Evolutionary conservation across 2,797 vertebrate species (phyloP), one percentile per base, ranked within the genome.

Genomic region (Avahi laniger): DNA sequence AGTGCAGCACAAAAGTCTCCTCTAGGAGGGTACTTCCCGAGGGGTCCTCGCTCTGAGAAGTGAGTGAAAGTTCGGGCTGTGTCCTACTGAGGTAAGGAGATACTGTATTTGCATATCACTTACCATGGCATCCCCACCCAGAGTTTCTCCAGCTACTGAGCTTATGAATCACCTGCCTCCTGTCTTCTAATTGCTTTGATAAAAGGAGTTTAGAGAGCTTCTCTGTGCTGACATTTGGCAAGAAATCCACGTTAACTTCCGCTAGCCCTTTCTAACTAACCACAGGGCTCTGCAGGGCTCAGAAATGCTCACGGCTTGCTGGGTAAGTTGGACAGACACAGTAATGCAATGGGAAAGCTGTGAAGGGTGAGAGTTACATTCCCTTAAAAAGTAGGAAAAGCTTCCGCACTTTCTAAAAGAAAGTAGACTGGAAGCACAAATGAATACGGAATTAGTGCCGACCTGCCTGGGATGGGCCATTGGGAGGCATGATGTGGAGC

Each of bases 321-420:
- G 26, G 65, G 43, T 93, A 67, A 94, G 52, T 18, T 33, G 2
- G 83, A 69, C 65, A 94, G 95, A 43, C 70, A 63, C 2, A 4
- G 48, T 90, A 90, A 96, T 87, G 76, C 33, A 89, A 48, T 17
- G 13, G 35, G 85, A 97, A 97, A 93, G 83, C 87, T 93, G 38
- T 79, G 92, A 94, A 94, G 61, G 24, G 38, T 46, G 11, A 92
- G 11, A 43, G 18, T 14, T 61, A 63, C 48, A 81, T 96, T 96
- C 54, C 96, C 95, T 92, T 84, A 73, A 91, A 97, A 91, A 92
- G 33, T 72, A 1, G 18, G n/a, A 22, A 95, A 93, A 80, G 33
- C 48, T 93, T 89, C 35, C 7, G 20, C 59, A 65, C 35, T 93
- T 87, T 72, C 35, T 79, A 72, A 84, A 91, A n/a, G 65, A 91